Evolutionary conservation across 1,140 invertebrate genomes (phyloP).

Genomic region (Monomorium pharaonis): DNA sequence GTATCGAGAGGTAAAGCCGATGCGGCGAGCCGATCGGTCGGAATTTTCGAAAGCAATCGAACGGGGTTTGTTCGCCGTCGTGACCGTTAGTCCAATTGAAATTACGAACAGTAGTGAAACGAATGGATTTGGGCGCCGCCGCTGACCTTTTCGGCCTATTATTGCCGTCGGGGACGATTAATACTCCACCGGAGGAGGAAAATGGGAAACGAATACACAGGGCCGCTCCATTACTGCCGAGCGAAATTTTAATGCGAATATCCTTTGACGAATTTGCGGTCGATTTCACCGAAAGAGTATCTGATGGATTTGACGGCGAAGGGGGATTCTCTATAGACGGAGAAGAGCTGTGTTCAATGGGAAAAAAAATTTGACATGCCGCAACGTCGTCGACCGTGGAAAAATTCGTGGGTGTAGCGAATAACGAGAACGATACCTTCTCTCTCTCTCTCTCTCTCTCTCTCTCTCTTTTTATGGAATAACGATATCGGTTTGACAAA

Average conservation of each 20-base stretch:
- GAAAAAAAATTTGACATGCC: slow-evolving; percentile 31
- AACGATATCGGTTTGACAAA: slow-evolving; percentile 26
- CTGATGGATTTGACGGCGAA: slow-evolving; percentile 37
- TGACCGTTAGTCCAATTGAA: slow-evolving; percentile 36
- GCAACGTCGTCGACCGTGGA: slow-evolving; percentile 13
- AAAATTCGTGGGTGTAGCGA: slow-evolving; percentile 38
- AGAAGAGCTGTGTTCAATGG: slow-evolving; percentile 27
- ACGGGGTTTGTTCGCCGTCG: slow-evolving; percentile 11
- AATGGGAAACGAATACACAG: slow-evolving; percentile 17
- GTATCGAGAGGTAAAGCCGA: background rate
- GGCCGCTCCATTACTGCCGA: slow-evolving; percentile 43
- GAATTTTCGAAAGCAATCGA: slow-evolving; percentile 49
- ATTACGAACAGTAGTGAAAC: slow-evolving; percentile 20
- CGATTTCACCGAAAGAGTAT: slow-evolving; percentile 35
- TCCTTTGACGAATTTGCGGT: slow-evolving; percentile 57
- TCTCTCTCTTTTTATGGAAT: background rate
- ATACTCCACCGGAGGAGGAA: background rate
- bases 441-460: too few species aligned
- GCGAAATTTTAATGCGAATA: slow-evolving; percentile 43
- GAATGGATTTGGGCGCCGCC: slow-evolving; percentile 7
- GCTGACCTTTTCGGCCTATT: slow-evolving; percentile 27
- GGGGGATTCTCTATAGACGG: slow-evolving; percentile 8
- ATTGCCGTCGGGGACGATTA: slow-evolving; percentile 32
- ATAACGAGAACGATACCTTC: slow-evolving; percentile 26
- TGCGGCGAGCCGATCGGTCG: slow-evolving; percentile 13